Base-by-base conservation (phyloP, 2,797 vertebrate species). In the Lindbergichthys nudifrons region DNA sequence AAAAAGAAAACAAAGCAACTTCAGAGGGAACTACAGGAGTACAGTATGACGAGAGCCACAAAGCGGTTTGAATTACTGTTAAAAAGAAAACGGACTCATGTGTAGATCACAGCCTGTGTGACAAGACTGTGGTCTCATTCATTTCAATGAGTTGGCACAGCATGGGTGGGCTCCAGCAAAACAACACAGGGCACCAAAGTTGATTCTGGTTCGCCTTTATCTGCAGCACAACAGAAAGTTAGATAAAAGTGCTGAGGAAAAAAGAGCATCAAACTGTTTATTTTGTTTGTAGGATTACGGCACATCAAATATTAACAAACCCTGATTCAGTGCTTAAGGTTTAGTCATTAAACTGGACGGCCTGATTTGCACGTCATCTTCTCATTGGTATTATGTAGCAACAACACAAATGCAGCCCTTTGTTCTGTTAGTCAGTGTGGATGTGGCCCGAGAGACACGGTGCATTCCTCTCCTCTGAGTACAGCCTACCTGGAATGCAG, bases 381-480 rank as follows among this genome's bases (percentile, higher is more conserved):
- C 47, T 67, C 39, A n/a, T 39, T 10, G 15, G 69, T 3, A 39
- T 39, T 11, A 15, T 43, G 42, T 10, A 36, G n/a, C 21, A 77
- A 68, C 57, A 50, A 59, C 46, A 59, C 57, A 23, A 65, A 47
- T 11, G 11, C 30, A 68, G 62, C 36, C 45, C 48, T 48, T 13
- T 54, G 19, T 42, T 14, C 36, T n/a, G 18, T 45, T 67, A 45
- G 41, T 77, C 71, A 73, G 32, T 72, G 56, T 71, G 63, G 74
- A 48, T 8, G 61, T 19, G 54, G 53, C 53, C 53, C 48, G 36
- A 63, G 59, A 63, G 74, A 79, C 60, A 70, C 5, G 10, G 43
- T 70, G 77, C 88, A 93, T 93, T 93, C 91, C 84, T 91, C 77
- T 74, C 75, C 63, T 68, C 42, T 84, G 87, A 89, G 77, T 88